Percentiles rank a stretch among this genome's conserved stretches.
Conservation (phyloP, 2,888 invertebrate species). For the Ctenicera cuprea region DNA sequence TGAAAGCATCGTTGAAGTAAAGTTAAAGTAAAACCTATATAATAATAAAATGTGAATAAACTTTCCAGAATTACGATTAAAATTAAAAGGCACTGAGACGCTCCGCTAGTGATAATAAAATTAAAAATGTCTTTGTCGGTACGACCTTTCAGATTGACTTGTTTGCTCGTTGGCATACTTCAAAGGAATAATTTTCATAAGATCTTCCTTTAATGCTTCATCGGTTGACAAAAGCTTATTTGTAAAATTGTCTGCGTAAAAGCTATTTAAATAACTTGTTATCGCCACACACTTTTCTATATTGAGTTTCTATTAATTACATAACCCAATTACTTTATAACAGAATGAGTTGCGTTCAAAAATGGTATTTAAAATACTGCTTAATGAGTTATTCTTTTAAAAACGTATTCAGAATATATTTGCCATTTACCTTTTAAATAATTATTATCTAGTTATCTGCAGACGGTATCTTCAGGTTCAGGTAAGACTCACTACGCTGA, state of each 20-base stretch:
- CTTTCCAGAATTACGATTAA: conserved; percentile 50
- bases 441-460: conserved; percentile 16
- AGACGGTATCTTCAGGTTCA: conserved; percentile 22
- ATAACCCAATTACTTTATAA: no score
- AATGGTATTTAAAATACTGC: no score
- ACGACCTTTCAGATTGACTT: conserved; percentile 51
- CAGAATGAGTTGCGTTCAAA: no score
- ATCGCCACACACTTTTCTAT: background rate
- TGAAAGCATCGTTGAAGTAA: conserved; percentile 18
- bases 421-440: background rate
- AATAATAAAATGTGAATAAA: conserved; percentile 52
- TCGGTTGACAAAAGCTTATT: conserved; percentile 41
- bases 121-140: conserved; percentile 59
- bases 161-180: conserved; percentile 48
- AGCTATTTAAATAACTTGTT: conserved; percentile 21
- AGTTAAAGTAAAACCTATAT: conserved; percentile 12
- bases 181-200: conserved; percentile 47
- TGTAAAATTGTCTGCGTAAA: conserved; percentile 20
- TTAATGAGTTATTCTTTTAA: background rate
- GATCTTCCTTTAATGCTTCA: conserved; percentile 42
- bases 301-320: background rate
- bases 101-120: conserved; percentile 53
- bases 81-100: conserved; percentile 51
- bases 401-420: background rate
- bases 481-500: conserved; percentile 32